phyloP scores from a whole-genome alignment of 2,113 vertebrate species.

The Amia ocellicauda region DNA sequence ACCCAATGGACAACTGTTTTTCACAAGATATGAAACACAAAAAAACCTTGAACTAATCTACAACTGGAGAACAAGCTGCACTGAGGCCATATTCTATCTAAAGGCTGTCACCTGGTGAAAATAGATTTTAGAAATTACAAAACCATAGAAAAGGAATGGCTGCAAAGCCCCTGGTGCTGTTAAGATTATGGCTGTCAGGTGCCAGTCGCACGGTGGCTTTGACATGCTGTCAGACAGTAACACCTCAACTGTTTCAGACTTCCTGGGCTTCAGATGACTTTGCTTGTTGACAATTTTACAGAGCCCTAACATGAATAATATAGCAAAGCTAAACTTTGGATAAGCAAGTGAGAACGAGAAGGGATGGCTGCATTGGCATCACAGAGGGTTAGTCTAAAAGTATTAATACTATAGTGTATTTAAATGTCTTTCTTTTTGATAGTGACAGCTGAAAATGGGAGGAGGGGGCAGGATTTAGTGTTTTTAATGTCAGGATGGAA shows the following conservation, averaged over 20 bases:
- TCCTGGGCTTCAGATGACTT: slow-evolving; percentile 62
- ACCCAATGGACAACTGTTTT: slow-evolving; percentile 44
- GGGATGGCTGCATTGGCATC: slow-evolving; percentile 51
- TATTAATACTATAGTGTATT: slow-evolving; percentile 82
- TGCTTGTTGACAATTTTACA: slow-evolving; percentile 39
- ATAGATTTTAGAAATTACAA: background rate
- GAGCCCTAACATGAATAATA: slow-evolving; percentile 33
- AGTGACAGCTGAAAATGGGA: slow-evolving; percentile 73
- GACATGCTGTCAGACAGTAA: slow-evolving; percentile 55
- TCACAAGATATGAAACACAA: slow-evolving; percentile 42
- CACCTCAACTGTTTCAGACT: slow-evolving; percentile 58
- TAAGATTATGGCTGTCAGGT: slow-evolving; percentile 66
- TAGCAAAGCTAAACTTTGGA: slow-evolving; percentile 42
- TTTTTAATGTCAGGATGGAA: slow-evolving; percentile 32
- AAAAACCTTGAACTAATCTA: slow-evolving; percentile 64
- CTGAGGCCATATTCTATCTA: slow-evolving; percentile 48
- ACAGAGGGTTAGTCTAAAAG: slow-evolving; percentile 66
- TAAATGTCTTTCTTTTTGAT: slow-evolving; percentile 83
- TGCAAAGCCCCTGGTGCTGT: slow-evolving; percentile 71
- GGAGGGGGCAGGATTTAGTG: slow-evolving; percentile 66
- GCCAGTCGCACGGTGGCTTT: slow-evolving; percentile 61
- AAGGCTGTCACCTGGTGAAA: slow-evolving; percentile 18
- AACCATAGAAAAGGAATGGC: slow-evolving; percentile 56
- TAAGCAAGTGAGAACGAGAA: slow-evolving; percentile 55
- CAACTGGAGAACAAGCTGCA: slow-evolving; percentile 71